Conservation (phyloP, 2,888 invertebrate genomes). For the Rosalia funebris region DNA sequence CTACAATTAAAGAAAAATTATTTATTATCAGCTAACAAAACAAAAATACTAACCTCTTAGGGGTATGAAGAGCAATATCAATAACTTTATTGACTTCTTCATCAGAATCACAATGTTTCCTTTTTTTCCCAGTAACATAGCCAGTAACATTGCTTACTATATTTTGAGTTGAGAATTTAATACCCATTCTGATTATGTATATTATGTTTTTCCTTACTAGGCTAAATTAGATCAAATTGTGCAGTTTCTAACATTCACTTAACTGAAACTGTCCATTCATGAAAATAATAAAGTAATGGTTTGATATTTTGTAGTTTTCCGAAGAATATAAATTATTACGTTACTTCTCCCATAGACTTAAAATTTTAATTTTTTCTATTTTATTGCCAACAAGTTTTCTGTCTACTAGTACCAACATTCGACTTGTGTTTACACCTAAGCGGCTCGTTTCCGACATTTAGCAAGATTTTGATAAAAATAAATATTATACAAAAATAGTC, state of each 20-base stretch:
- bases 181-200: constrained; percentile 67
- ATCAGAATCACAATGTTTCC: constrained; percentile 68
- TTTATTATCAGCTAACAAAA: no score
- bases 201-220: constrained; percentile 16
- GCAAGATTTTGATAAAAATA: no score
- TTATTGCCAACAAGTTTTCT: neutral
- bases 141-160: constrained; percentile 63
- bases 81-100: constrained; percentile 67
- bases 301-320: no score
- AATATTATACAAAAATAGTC: no score
- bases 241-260: neutral
- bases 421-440: constrained; percentile 18
- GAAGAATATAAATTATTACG: no score
- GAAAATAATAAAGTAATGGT: neutral
- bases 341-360: constrained; percentile 7
- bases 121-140: constrained; percentile 65
- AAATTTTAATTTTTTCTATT: constrained; percentile 21
- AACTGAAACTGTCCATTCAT: constrained; percentile 1
- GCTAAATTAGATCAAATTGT: constrained; percentile 25
- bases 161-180: constrained; percentile 60
- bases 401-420: neutral
- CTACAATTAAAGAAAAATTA: constrained; percentile 60
- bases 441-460: no score
- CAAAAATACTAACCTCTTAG: constrained; percentile 72
- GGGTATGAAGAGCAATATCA: constrained; percentile 69